These are phyloP conservation scores for Protophormia terraenovae DNA, from an alignment of 2,888 invertebrate species.

Conservation along the genomic window DNA sequence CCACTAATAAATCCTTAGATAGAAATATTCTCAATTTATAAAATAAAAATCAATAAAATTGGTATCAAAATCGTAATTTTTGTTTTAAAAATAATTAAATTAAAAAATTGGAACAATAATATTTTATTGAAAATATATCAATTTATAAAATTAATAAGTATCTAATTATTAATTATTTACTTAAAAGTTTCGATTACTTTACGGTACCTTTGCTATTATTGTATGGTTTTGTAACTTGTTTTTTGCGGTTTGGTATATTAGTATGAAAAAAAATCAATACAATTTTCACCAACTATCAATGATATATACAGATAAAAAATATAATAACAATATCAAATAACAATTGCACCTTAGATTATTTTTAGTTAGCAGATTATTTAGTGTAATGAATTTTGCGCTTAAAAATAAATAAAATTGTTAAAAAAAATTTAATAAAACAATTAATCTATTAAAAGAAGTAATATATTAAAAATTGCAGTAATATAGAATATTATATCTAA, in stretches of 20 bases:
- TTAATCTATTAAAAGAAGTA: too few species aligned
- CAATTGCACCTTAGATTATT: constrained; percentile 7
- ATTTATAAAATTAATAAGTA: neutral
- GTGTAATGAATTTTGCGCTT: neutral
- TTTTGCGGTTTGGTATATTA: constrained; percentile 10
- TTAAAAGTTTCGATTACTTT: neutral
- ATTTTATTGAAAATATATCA: too few species aligned
- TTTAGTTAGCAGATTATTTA: neutral
- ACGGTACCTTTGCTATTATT: neutral
- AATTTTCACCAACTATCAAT: neutral
- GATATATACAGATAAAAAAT: neutral
- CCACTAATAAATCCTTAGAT: too few species aligned
- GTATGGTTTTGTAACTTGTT: neutral
- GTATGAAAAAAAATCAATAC: neutral
- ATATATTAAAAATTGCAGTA: too few species aligned
- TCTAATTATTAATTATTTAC: neutral
- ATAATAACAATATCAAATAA: neutral
- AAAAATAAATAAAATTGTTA: neutral
- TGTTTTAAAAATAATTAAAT: too few species aligned
- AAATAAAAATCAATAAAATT: too few species aligned
- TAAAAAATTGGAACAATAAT: too few species aligned
- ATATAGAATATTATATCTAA: too few species aligned
- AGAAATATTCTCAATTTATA: too few species aligned
- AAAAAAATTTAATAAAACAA: too few species aligned
- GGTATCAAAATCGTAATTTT: too few species aligned